phyloP scores from a whole-genome alignment of 2,113 vertebrate species.

The Zingel zingel region DNA sequence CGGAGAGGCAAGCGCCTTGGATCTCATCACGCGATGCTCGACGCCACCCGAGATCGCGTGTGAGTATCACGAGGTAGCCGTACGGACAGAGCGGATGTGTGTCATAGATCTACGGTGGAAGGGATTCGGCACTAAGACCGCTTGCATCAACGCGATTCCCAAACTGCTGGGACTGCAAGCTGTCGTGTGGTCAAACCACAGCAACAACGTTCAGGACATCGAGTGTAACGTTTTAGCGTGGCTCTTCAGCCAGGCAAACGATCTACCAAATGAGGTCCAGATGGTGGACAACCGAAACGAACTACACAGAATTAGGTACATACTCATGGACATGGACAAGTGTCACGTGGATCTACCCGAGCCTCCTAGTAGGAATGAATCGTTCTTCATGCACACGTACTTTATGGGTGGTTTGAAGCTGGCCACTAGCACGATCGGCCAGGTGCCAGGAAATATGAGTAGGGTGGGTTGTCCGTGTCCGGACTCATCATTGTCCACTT shows the following conservation, averaged over 20 bases:
- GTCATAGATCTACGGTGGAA: neutral
- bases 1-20: neutral
- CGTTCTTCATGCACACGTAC: neutral
- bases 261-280: neutral
- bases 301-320: neutral
- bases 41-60: neutral
- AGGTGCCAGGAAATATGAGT: too few relatives aligned
- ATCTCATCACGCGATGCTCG: neutral
- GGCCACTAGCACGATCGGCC: too few relatives aligned
- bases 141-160: neutral
- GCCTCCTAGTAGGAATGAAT: too few relatives aligned
- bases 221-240: neutral
- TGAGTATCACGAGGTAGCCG: neutral
- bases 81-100: neutral
- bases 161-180: neutral
- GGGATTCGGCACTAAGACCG: neutral
- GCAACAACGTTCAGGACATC: neutral
- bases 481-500: too few relatives aligned
- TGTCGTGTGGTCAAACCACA: neutral
- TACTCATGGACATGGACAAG: too few relatives aligned
- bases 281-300: neutral
- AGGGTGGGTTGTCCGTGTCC: too few relatives aligned
- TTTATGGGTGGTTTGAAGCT: too few relatives aligned
- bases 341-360: too few relatives aligned
- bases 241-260: neutral